Evolutionary conservation across 2,113 vertebrate genomes (phyloP).

Genomic region (Aegotheles bennettii): DNA sequence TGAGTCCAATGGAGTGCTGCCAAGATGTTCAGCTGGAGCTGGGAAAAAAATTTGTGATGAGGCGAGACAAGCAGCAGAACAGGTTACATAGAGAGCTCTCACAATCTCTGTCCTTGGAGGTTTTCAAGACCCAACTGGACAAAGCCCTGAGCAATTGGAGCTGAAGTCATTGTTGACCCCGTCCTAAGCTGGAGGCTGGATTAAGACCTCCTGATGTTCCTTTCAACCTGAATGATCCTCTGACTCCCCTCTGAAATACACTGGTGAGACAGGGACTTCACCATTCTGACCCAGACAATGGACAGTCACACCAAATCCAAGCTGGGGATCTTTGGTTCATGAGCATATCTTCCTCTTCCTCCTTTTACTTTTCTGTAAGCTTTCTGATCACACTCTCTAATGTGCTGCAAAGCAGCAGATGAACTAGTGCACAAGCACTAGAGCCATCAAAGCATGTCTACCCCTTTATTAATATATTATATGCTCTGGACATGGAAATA

Average conservation of each 20-base stretch:
- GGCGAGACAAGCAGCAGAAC: not conserved
- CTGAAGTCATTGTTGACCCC: not conserved
- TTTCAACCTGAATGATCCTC: not conserved
- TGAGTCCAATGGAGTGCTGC: not conserved
- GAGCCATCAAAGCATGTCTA: not conserved
- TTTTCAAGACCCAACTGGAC: not conserved
- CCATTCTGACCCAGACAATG: not conserved
- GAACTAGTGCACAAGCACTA: not conserved
- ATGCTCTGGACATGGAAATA: not conserved
- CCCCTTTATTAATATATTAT: not conserved
- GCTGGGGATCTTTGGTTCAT: not conserved
- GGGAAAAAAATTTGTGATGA: not conserved
- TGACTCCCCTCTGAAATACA: not conserved
- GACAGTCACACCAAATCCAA: not conserved
- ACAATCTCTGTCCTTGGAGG: not conserved
- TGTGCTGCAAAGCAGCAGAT: not conserved
- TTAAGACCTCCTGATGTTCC: not conserved
- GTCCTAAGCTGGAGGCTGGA: not conserved
- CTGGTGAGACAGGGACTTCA: not conserved
- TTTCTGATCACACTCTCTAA: not conserved
- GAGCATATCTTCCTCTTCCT: not conserved
- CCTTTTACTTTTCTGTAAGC: not conserved
- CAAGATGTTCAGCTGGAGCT: not conserved
- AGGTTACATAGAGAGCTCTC: not conserved
- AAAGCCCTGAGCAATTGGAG: not conserved